Percentiles rank a stretch among this genome's conserved stretches.
Conservation (phyloP, 2,113 vertebrate genomes). For the Psephotus haematonotus region DNA sequence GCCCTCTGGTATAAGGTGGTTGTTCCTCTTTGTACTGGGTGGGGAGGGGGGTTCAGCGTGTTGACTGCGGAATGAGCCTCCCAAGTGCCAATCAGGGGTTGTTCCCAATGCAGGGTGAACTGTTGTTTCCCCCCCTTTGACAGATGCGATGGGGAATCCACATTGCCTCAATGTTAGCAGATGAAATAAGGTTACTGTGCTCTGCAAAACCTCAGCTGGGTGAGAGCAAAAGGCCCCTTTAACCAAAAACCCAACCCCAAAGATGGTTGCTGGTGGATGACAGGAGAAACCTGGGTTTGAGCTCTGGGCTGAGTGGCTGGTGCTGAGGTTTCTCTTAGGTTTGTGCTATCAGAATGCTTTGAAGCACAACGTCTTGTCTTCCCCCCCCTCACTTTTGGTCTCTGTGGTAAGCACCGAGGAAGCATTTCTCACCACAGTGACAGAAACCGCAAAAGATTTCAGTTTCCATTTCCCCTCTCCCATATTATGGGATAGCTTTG, state of each 20-base stretch:
- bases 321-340: not conserved
- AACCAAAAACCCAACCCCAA: not conserved
- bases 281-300: not conserved
- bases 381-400: not conserved
- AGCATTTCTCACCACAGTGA: slow-evolving; percentile 37
- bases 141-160: not conserved
- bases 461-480: slow-evolving; percentile 12
- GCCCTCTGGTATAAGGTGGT: not conserved
- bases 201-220: not conserved
- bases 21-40: not conserved
- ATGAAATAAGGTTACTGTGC: not conserved
- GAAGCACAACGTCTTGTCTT: not conserved
- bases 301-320: not conserved
- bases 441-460: slow-evolving; percentile 53
- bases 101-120: not conserved
- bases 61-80: not conserved
- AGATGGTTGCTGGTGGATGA: not conserved
- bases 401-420: slow-evolving; percentile 41
- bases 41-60: not conserved
- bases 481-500: not conserved
- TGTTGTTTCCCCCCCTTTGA: not conserved
- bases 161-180: not conserved
- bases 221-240: not conserved
- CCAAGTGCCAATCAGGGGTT: not conserved
- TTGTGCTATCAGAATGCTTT: not conserved